Conservation (phyloP, 2,888 invertebrate genomes). For the Gymnosoma rotundatum region DNA sequence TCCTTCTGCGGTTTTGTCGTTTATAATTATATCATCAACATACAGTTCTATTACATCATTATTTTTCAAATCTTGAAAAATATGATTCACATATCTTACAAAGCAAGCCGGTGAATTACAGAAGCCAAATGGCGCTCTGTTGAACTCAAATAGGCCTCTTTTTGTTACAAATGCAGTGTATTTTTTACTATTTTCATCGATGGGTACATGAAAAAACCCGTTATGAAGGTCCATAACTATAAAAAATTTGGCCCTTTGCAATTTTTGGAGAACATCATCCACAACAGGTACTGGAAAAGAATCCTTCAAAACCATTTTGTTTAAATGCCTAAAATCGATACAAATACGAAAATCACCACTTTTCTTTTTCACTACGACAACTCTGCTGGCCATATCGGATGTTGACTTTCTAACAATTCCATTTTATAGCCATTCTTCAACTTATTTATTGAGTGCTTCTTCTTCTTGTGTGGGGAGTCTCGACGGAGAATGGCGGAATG, state of each 20-base stretch:
- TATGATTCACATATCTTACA: background rate
- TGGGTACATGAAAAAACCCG: background rate
- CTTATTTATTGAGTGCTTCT: background rate
- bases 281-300: too few relatives aligned
- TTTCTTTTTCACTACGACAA: too few relatives aligned
- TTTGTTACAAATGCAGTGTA: background rate
- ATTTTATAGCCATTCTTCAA: conserved; percentile 5
- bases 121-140: background rate
- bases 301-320: too few relatives aligned
- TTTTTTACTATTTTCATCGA: background rate
- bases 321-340: too few relatives aligned
- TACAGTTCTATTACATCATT: background rate
- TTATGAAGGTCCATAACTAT: background rate
- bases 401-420: conserved; percentile 26
- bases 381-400: too few relatives aligned
- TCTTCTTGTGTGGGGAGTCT: background rate
- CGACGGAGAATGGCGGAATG: too few relatives aligned
- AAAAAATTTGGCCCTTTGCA: too few relatives aligned
- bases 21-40: background rate
- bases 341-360: too few relatives aligned
- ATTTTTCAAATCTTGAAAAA: background rate
- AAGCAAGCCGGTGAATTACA: background rate
- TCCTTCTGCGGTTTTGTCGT: background rate
- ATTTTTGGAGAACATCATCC: too few relatives aligned
- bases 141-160: background rate